Conservation (phyloP, 2,888 invertebrate species). For the Selenia dentaria region DNA sequence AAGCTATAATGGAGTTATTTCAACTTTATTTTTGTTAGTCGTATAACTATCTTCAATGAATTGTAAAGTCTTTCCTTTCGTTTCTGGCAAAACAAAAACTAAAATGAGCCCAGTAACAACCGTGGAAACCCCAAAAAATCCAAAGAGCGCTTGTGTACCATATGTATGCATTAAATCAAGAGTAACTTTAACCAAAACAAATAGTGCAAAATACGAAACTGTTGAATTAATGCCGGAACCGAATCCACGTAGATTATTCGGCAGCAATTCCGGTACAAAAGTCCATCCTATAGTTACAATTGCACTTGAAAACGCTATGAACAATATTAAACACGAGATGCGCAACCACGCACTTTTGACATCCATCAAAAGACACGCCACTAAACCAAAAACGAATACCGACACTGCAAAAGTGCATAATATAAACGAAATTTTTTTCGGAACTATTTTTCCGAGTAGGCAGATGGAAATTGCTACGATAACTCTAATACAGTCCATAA, state of each 20-base stretch:
- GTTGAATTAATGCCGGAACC: constrained; percentile 36
- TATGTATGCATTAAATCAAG: constrained; percentile 12
- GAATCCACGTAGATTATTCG: constrained; percentile 42
- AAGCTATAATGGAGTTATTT: neutral
- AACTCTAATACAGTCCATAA: constrained; percentile 5
- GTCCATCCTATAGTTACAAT: constrained; percentile 43
- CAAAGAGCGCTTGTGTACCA: constrained; percentile 8
- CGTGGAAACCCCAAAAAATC: constrained; percentile 1
- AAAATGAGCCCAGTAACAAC: constrained; percentile 21
- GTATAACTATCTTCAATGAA: constrained; percentile 53
- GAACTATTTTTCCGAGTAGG: constrained; percentile 8
- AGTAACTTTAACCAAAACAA: constrained; percentile 9
- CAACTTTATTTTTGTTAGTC: constrained; percentile 6
- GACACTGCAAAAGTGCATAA: constrained; percentile 2
- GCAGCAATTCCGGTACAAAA: constrained; percentile 46
- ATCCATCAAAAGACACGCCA: neutral
- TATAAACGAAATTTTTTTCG: constrained; percentile 10
- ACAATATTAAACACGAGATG: constrained; percentile 7
- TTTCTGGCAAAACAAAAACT: constrained; percentile 45
- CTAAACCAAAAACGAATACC: constrained; percentile 1
- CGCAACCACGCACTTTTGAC: constrained; percentile 4
- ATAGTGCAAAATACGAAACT: constrained; percentile 5
- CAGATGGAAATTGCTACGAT: constrained; percentile 2
- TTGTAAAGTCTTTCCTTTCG: constrained; percentile 84
- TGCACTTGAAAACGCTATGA: constrained; percentile 27